Base-by-base conservation (phyloP, 1,140 invertebrate genomes). In the Drosophila biarmipes region DNA sequence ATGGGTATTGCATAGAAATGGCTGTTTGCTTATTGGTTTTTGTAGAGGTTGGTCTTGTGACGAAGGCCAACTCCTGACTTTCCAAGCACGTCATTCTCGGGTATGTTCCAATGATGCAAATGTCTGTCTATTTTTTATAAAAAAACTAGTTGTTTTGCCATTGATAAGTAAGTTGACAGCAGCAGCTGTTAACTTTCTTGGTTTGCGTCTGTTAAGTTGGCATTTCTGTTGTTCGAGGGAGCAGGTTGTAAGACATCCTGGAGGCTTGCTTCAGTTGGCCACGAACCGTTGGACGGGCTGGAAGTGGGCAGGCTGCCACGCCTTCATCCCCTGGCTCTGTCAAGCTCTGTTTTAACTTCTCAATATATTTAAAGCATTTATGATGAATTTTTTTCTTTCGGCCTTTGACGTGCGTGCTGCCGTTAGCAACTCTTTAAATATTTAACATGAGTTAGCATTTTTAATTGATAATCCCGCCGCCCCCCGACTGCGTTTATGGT, bases 201-300 rank as follows among this genome's bases (percentile, higher is more conserved):
- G 11, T 21, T 1, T 14, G 10, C 15, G 21, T 15, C 58, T 46
- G 57, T 29, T 46, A 14, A 12, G n/a, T 27, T 29, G n/a, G 27
- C 24, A 24, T 10, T 7, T 11, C 48, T 69, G 66, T 24, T 68
- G 66, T 17, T 68, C 17, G 40, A 54, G 45, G 45, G 5, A 67
- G 31, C 62, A 29, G 10, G 62, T 54, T 67, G 62, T 8, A 3
- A 35, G 27, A 24, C 14, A 24, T 49, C 7, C 37, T 35, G 34
- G 24, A n/a, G 6, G 19, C 10, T 48, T n/a, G 27, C 49, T 46
- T 68, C 34, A 46, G 48, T 31, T 51, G 45, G 35, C 35, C 29
- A 12, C 10, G 31, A 64, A 10, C 63, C 6, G 59, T 19, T 64
- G 15, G 0, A 19, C 6, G 34, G 19, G 4, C 2, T 14, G 27